phyloP scores from a whole-genome alignment of 2,113 vertebrate genomes.

The Protomyctophum bolini region DNA sequence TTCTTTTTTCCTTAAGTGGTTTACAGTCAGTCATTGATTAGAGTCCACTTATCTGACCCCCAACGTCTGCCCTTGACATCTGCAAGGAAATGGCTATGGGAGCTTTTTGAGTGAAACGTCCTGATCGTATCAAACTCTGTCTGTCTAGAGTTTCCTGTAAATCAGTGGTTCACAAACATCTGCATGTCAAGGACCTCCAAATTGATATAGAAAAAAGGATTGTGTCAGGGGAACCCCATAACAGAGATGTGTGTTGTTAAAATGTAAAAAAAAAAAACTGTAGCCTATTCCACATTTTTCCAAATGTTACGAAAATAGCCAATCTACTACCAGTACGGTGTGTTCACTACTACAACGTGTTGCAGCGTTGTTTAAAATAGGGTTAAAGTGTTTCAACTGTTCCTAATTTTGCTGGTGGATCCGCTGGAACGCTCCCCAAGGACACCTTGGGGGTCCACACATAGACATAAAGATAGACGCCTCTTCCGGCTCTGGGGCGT shows the following conservation, averaged over 20 bases:
- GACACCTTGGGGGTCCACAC: too few species aligned
- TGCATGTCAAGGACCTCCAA: too few species aligned
- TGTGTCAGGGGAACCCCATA: too few species aligned
- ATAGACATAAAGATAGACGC: too few species aligned
- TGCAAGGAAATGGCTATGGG: conserved; percentile 33
- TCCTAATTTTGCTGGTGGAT: not conserved
- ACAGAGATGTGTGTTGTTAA: not conserved
- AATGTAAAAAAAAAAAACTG: not conserved
- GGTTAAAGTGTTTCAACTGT: too few species aligned
- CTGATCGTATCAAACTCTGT: conserved; percentile 68
- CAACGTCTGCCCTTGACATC: conserved; percentile 27
- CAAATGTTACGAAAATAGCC: too few species aligned
- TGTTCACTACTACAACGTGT: too few species aligned
- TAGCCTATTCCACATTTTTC: not conserved
- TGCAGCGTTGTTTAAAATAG: too few species aligned
- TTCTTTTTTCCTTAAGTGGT: not conserved
- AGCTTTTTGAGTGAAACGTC: conserved; percentile 40
- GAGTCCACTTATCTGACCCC: conserved; percentile 43
- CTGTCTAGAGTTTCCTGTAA: conserved; percentile 1
- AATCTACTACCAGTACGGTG: too few species aligned
- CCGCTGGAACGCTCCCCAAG: not conserved
- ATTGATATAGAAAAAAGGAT: too few species aligned
- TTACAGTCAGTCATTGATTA: conserved; percentile 20
- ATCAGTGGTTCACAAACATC: too few species aligned
- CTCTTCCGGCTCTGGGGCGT: too few species aligned